Base-by-base conservation (phyloP, 2,888 invertebrate species). In the Fragum sueziense region DNA sequence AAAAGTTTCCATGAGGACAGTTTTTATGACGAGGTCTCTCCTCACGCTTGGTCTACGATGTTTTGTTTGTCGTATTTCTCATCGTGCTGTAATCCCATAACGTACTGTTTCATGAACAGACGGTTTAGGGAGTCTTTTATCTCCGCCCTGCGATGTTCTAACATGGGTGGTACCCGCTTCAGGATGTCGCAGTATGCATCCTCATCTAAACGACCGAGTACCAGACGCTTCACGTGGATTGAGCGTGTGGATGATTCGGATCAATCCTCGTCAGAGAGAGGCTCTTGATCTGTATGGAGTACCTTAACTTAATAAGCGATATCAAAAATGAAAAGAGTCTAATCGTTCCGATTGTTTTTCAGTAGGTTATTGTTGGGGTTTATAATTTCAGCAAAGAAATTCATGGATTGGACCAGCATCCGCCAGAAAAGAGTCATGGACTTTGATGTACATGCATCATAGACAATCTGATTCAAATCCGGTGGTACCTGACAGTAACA, bases 81-180 rank as follows among this genome's bases (percentile, higher is more conserved):
- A 0, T 96, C 96, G 0, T 97, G 97, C 92, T 96, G 96, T 93
- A 97, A 97, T 91, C 97, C 97, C 0, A 97, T 97, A 89, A 97
- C 97, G 0, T 97, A 97, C 92, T 97, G 97, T 93, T 97, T 97
- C 94, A 97, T 97, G 97, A 97, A 97, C 93, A 95, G 95, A 85
- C 96, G 96, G 92, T 97, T 97, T 91, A 94, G 97, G 11, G 96
- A 96, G 84, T 96, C 97, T 0, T 97, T 97, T 92, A 94, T 97
- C 68, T 95, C 95, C 68, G 95, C 96, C 0, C 96, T 97, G 93
- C 95, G 95, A 88, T 95, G 95, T 86, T 95, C 95, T 86, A 95
- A 95, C 86, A 95, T 95, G 90, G 68, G 76, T 61, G 79, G 77
- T 14, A 57, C 62, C 20, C 37, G 47, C 11, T 25, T 54, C 4